Base-by-base conservation (phyloP, 2,113 vertebrate species). In the Serilophus lunatus region DNA sequence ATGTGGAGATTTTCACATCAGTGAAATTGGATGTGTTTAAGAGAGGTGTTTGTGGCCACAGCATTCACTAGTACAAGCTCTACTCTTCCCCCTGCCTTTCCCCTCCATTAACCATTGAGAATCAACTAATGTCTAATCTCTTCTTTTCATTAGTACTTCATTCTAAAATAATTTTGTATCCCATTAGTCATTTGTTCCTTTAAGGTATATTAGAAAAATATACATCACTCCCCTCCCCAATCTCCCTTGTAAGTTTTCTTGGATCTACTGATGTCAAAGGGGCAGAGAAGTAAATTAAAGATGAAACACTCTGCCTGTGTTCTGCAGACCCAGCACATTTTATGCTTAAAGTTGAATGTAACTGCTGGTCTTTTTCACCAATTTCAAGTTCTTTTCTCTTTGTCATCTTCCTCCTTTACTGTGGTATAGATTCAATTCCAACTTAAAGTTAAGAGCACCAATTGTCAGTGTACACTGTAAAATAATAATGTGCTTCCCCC, bases 1-100 rank as follows among this genome's bases (percentile, higher is more conserved):
- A 94, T 95, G 96, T 96, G 93, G 92, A 92, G 94, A 94, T 97
- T 97, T 96, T 96, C 94, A 95, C 93, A 93, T 94, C 92, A 84
- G 72, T 86, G 96, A 93, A 96, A 96, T 78, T 96, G 93, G 95
- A 97, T 92, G 96, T 96, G 85, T 97, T 95, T 86, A 88, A 94
- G 93, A 78, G 95, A 95, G 95, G 90, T 94, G 93, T 92, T 95
- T 92, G 88, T 90, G 94, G 86, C 84, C 7, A 0, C 28, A 90
- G 60, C 44, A 13, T 91, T 95, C 82, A 87, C 91, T 75, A 79
- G 66, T 25, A 9, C 69, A 88, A 82, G 82, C 79, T 86, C 40
- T 50, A 13, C 56, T 63, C 38, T 95, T 90, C 42, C 82, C 63
- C 66, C 53, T 92, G 71, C 75, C 66, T 96, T 96, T 95, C 85